Conservation (phyloP, 2,888 invertebrate genomes). For the Ischnura elegans region DNA sequence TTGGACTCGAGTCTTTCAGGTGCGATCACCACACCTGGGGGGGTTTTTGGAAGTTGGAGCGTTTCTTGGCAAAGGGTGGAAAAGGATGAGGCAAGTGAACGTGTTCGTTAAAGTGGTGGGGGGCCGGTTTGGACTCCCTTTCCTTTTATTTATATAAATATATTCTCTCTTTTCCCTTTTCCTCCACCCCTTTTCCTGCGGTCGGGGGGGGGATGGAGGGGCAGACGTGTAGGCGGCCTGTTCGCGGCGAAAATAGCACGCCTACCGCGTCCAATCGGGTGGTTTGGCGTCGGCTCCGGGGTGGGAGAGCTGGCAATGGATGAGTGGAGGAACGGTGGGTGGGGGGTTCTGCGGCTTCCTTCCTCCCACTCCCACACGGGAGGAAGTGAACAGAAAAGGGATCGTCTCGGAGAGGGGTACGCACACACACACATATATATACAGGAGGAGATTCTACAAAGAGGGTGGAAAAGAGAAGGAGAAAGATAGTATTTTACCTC, state of each 20-base stretch:
- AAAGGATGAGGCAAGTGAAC: neutral
- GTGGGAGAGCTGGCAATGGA: neutral
- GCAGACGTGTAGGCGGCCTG: constrained; percentile 17
- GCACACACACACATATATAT: no score
- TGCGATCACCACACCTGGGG: no score
- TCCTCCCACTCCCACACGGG: neutral
- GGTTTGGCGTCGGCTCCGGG: neutral
- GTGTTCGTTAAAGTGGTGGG: neutral
- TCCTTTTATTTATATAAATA: neutral
- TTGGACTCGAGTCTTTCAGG: no score
- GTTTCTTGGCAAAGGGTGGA: neutral
- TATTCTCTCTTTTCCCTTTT: neutral
- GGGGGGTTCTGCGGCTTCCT: constrained; percentile 23
- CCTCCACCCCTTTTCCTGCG: neutral
- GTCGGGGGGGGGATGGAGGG: no score
- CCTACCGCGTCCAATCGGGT: constrained; percentile 47
- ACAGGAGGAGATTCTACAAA: neutral
- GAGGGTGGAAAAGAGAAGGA: neutral
- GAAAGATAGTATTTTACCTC: constrained; percentile 41
- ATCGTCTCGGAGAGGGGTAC: neutral
- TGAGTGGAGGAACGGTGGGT: neutral
- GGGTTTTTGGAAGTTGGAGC: neutral
- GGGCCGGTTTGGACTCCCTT: neutral
- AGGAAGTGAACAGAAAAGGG: neutral
- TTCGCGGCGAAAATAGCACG: constrained; percentile 48